Base-by-base conservation (phyloP, 2,797 vertebrate species). In the Micropoecilia bifurca region DNA sequence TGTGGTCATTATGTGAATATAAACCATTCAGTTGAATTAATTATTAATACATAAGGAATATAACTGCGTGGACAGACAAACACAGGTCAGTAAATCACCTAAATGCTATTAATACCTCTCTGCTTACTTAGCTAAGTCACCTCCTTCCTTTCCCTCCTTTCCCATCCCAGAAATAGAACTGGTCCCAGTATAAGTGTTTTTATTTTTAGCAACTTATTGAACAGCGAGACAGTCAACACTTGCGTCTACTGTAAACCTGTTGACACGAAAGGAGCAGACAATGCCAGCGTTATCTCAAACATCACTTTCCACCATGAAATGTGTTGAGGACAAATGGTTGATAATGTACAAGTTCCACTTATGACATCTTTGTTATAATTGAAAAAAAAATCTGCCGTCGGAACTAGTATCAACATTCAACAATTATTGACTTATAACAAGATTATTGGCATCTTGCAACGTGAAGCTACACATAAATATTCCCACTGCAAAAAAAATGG, bases 81-180 rank as follows among this genome's bases (percentile, higher is more conserved):
- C 57, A 59, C 0, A 59, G 57, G n/a, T 16, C 10, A 59, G 13
- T 63, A 63, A 63, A 33, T 63, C 16, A 63, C 30, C 59, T 33
- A 36, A 63, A 63, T 16, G 33, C 59, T 59, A 59, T 59, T 30
- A 30, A 30, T 33, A 63, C 25, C 13, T 14, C 14, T 7, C 16
- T 78, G 82, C 84, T 84, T 83, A 81, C 74, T 55, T 75, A 45
- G 71, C 76, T 79, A 55, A 22, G 43, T 87, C 74, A 78, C 1
- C 76, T 61, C 3, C 55, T 7, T 75, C 20, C 36, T 9, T 71
- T 30, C 28, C 55, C 20, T 25, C 25, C 30, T 47, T 28, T 75
- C 39, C 74, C 25, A 74, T 73, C 39, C 43, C 41, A 16, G 36
- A 3, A 45, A 33, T 61, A 14, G 13, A 10, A 30, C 57, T 63